Evolutionary conservation across 2,797 vertebrate species (phyloP).

Genomic region (Danio choprae): DNA sequence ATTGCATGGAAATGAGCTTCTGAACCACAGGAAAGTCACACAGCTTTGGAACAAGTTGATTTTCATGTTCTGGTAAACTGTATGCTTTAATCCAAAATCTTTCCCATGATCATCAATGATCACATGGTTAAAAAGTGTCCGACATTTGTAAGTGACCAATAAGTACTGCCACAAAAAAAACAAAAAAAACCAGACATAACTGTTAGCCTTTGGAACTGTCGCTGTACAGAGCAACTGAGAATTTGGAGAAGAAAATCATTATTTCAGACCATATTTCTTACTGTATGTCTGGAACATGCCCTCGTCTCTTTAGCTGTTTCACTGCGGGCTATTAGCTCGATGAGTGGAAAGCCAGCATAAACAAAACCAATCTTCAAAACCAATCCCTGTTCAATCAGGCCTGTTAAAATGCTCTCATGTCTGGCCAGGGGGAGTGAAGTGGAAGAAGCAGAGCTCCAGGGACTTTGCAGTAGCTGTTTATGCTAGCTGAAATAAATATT

Average conservation of each 20-base stretch:
- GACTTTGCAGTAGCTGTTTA: slow-evolving; percentile 8
- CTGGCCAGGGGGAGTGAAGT: slow-evolving; percentile 11
- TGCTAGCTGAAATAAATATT: slow-evolving; percentile 21
- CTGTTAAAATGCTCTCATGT: slow-evolving; percentile 24
- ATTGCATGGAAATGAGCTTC: background rate
- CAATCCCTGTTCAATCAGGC: slow-evolving; percentile 32
- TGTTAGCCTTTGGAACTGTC: slow-evolving; percentile 20
- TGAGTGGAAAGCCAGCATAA: slow-evolving; percentile 48
- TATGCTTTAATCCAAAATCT: background rate
- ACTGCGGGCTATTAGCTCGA: slow-evolving; percentile 37
- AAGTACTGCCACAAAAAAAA: background rate
- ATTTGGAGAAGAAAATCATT: slow-evolving; percentile 30
- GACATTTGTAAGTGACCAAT: background rate
- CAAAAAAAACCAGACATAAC: background rate
- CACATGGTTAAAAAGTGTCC: background rate
- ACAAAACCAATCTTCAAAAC: slow-evolving; percentile 43
- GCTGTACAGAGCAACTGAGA: slow-evolving; percentile 8
- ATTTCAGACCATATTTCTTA: slow-evolving; percentile 45
- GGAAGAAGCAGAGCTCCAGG: slow-evolving; percentile 27
- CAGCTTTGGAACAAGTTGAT: background rate
- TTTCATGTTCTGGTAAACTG: background rate
- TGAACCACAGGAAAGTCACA: slow-evolving; percentile 2
- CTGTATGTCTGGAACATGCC: slow-evolving; percentile 40
- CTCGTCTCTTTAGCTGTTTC: slow-evolving; percentile 37
- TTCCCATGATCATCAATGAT: background rate